A percentile compares a stretch with the other conserved stretches of the same genome.
Evolutionary conservation across 1,140 invertebrate species (phyloP).

Genomic region (Tetramorium parvispinum): DNA sequence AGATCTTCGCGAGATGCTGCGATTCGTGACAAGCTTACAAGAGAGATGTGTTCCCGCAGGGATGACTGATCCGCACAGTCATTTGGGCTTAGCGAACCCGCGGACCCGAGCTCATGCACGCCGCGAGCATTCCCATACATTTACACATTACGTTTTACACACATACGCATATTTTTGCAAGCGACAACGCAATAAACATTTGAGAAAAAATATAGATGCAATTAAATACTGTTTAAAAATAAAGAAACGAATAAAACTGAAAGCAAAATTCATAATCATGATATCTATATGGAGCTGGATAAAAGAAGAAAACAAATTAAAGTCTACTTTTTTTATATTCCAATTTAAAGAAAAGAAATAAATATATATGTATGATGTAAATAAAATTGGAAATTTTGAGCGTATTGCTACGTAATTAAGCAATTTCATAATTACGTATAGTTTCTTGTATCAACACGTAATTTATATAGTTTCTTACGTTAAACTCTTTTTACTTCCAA

Average conservation of each 20-base stretch:
- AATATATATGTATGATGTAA: not conserved
- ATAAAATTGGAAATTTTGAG: not conserved
- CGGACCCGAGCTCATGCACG: not conserved
- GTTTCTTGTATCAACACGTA: too few species aligned
- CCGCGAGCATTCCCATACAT: not conserved
- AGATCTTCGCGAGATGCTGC: slow-evolving; percentile 28
- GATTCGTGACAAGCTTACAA: slow-evolving; percentile 20
- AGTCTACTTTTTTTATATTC: not conserved
- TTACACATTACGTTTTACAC: not conserved
- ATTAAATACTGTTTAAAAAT: not conserved
- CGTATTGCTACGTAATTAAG: not conserved
- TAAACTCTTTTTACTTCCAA: not conserved
- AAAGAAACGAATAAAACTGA: not conserved
- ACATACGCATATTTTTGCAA: not conserved
- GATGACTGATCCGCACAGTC: slow-evolving; percentile 16
- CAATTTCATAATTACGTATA: not conserved
- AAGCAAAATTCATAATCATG: not conserved
- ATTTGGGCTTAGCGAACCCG: slow-evolving; percentile 1
- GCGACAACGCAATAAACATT: not conserved
- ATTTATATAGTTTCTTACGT: slow-evolving; percentile 17
- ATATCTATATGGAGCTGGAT: not conserved
- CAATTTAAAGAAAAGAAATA: not conserved
- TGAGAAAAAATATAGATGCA: not conserved
- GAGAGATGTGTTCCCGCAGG: not conserved
- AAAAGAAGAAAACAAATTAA: not conserved